Evolutionary conservation across 2,797 vertebrate genomes (phyloP), one percentile per base, ranked within the genome.

Genomic region (Chaetophractus vellerosus): DNA sequence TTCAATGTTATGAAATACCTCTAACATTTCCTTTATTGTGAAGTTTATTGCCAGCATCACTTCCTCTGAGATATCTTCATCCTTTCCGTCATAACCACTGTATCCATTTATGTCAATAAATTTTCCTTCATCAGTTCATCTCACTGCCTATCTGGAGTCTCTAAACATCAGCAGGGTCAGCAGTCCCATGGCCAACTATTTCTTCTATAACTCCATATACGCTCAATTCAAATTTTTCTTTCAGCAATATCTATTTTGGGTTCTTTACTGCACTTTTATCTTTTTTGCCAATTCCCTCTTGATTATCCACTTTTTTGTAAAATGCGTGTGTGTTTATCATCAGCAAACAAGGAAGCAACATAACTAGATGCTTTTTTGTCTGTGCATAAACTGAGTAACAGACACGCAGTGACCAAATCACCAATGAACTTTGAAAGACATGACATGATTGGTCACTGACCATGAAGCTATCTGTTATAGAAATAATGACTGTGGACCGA

Each of bases 301-400:
- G 38, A 78, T 87, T 50, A 83, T 68, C 19, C 24, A 83, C n/a
- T 38, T 50, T 93, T 87, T 84, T 87, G 9, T 86, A 92, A 91
- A 85, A 68, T 23, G 19, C 45, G 21, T 38, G 36, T 90, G 61
- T 33, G 45, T 57, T 84, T 57, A 41, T 59, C 64, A 63, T 33
- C 18, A 12, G 31, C 45, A 57, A 21, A 74, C 26, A 59, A 78
- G 63, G 23, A 88, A 18, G 31, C 52, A 90, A 33, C 23, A 63
- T 9, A 76, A 33, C 15, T 21, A n/a, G 5, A 31, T 8, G 41
- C 33, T 90, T 79, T 66, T 9, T 31, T 74, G 10, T 64, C 55
- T 92, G 48, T 85, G 9, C 31, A 33, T 66, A n/a, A 82, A 50
- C n/a, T 82, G 57, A 88, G 55, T 69, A 69, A 52, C 24, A 87